These are phyloP conservation scores for Zeus faber DNA, from an alignment of 2,113 vertebrate species.

Conservation along the genomic window DNA sequence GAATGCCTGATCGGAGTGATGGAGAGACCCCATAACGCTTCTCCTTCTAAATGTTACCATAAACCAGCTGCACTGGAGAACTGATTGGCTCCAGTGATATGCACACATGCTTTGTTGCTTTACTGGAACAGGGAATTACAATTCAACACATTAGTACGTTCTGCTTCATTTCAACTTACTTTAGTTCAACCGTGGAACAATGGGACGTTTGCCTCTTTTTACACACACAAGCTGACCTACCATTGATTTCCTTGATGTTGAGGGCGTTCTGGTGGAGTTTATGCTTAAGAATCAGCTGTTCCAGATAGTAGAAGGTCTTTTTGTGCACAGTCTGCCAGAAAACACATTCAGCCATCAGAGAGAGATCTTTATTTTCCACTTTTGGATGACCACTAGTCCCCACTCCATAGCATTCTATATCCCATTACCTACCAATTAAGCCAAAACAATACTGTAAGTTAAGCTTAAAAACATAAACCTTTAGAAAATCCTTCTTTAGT, in stretches of 20 bases:
- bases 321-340: slow-evolving; percentile 86
- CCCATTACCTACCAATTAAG: too few relatives aligned
- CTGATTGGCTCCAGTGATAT: background rate
- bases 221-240: slow-evolving; percentile 62
- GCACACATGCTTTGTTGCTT: too few relatives aligned
- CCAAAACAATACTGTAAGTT: too few relatives aligned
- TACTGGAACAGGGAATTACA: too few relatives aligned
- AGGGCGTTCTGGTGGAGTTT: slow-evolving; percentile 91
- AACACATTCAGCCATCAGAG: slow-evolving; percentile 2
- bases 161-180: background rate
- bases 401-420: too few relatives aligned
- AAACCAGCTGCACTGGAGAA: background rate
- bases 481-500: too few relatives aligned
- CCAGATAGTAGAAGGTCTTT: slow-evolving; percentile 97
- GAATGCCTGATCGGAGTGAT: slow-evolving; percentile 35
- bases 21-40: slow-evolving; percentile 43
- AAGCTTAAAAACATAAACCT: too few relatives aligned
- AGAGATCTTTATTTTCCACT: too few relatives aligned
- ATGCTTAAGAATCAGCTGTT: slow-evolving; percentile 96
- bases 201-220: background rate
- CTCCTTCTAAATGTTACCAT: too few relatives aligned
- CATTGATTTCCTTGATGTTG: slow-evolving; percentile 95
- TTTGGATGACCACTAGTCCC: too few relatives aligned
- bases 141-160: too few relatives aligned
- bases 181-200: background rate